A percentile compares a stretch with the other conserved stretches of the same genome.
Evolutionary conservation across 2,888 invertebrate species (phyloP).

Genomic region (Rotaria macrura): DNA sequence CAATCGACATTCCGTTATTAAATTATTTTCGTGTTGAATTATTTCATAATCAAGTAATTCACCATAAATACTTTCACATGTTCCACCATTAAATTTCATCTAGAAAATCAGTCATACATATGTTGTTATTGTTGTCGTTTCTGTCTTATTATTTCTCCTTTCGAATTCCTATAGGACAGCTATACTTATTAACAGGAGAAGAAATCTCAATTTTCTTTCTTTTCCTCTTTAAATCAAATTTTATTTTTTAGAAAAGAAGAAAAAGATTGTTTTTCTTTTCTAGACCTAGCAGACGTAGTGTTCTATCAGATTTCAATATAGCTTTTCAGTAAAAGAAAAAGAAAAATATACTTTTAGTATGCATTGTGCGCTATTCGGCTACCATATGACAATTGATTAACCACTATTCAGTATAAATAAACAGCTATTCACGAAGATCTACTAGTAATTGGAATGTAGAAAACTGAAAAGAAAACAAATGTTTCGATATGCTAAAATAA

Average conservation of each 20-base stretch:
- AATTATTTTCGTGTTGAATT: not conserved
- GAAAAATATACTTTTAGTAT: not conserved
- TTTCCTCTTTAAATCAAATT: too few species aligned
- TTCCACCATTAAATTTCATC: not conserved
- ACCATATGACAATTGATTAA: not conserved
- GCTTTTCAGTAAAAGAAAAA: not conserved
- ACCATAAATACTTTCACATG: conserved; percentile 12
- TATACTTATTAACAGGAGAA: too few species aligned
- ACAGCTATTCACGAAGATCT: not conserved
- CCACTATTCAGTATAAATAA: not conserved
- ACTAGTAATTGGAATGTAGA: too few species aligned
- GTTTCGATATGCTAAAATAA: too few species aligned
- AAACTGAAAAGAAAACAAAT: too few species aligned
- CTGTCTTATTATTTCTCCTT: not conserved
- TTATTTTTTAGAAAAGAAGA: too few species aligned
- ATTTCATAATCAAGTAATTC: conserved; percentile 17
- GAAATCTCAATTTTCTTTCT: too few species aligned
- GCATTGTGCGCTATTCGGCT: not conserved
- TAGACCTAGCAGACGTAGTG: too few species aligned
- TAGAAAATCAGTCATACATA: not conserved
- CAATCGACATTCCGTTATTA: not conserved
- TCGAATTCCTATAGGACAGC: not conserved
- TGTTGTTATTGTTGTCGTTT: not conserved
- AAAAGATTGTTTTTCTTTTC: too few species aligned
- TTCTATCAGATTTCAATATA: too few species aligned